Evolutionary conservation across 2,113 vertebrate species (phyloP).

Genomic region (Dromaius novaehollandiae): DNA sequence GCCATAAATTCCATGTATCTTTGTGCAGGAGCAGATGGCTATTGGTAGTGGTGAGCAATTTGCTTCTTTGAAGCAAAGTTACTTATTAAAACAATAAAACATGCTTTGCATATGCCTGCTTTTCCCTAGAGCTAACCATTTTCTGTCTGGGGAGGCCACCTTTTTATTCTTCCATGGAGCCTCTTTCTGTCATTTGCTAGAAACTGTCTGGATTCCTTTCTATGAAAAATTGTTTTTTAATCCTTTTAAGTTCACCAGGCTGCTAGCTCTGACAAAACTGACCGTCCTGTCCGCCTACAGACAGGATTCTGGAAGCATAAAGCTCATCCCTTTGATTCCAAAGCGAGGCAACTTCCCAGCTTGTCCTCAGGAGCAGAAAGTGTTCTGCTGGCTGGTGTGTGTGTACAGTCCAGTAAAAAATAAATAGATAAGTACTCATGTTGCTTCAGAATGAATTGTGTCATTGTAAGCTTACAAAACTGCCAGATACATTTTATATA

Average conservation of each 20-base stretch:
- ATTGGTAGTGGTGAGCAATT: not conserved
- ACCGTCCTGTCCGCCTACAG: not conserved
- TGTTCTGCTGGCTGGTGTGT: not conserved
- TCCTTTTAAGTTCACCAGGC: not conserved
- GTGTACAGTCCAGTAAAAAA: not conserved
- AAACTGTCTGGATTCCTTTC: not conserved
- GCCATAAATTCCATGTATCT: not conserved
- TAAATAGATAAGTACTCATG: not conserved
- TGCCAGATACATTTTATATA: not conserved
- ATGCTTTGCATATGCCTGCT: not conserved
- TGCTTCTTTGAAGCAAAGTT: not conserved
- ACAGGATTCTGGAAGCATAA: not conserved
- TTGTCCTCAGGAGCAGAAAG: not conserved
- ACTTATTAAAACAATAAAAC: not conserved
- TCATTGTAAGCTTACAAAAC: not conserved
- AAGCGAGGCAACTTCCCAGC: not conserved
- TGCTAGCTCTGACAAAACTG: not conserved
- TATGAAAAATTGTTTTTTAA: not conserved
- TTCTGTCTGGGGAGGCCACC: not conserved
- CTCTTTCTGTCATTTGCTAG: not conserved
- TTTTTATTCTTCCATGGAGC: not conserved
- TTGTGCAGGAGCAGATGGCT: not conserved
- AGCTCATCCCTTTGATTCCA: not conserved
- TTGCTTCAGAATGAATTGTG: not conserved
- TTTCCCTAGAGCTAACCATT: not conserved